Evolutionary conservation across 2,888 invertebrate species (phyloP).

Genomic region (Parnassius glacialis): DNA sequence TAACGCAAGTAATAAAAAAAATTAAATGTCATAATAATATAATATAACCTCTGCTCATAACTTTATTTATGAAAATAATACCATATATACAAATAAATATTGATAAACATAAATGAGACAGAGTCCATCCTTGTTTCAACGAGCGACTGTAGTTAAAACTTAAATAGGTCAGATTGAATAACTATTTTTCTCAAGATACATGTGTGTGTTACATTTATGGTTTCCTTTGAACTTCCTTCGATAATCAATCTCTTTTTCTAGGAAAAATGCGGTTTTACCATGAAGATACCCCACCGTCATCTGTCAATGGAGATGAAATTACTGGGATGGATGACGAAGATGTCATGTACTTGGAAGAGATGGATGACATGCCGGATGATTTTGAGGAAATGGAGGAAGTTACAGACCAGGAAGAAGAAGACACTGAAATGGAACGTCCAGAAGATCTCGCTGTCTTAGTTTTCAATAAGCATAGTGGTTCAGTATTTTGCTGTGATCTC

Average conservation of each 20-base stretch:
- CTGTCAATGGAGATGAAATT: constrained; percentile 74
- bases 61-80: too few species aligned
- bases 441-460: constrained; percentile 82
- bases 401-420: constrained; percentile 63
- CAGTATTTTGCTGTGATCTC: constrained; percentile 86
- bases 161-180: too few species aligned
- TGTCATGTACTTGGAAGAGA: constrained; percentile 56
- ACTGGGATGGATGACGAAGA: constrained; percentile 65
- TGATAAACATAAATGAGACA: too few species aligned
- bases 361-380: constrained; percentile 56
- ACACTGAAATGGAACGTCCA: constrained; percentile 65
- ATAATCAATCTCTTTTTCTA: neutral
- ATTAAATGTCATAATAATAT: too few species aligned
- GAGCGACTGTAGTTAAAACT: too few species aligned
- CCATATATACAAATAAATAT: too few species aligned
- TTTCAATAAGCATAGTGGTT: constrained; percentile 83
- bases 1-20: too few species aligned
- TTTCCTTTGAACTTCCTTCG: neutral
- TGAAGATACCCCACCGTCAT: constrained; percentile 76
- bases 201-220: neutral
- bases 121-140: too few species aligned
- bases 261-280: constrained; percentile 50
- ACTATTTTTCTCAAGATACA: too few species aligned
- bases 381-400: constrained; percentile 53
- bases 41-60: too few species aligned